Percentiles rank a stretch among this genome's conserved stretches.
Conservation (phyloP, 2,888 invertebrate species). For the Leptopilina drosophilae region DNA sequence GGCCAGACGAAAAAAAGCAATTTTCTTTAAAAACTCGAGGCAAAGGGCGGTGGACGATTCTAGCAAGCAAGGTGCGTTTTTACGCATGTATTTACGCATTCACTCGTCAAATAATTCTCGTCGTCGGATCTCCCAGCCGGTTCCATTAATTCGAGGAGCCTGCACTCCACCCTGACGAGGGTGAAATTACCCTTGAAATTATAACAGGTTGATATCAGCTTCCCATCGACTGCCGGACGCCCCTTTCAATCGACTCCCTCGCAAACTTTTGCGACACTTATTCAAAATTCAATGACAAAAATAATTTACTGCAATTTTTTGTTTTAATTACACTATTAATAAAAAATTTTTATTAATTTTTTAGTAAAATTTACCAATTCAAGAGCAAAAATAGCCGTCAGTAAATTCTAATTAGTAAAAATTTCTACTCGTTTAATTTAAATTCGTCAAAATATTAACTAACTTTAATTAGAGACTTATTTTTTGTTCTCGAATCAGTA, state of each 20-base stretch:
- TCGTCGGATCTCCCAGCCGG: slow-evolving; percentile 38
- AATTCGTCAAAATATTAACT: too few species aligned
- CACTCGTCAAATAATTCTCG: slow-evolving; percentile 36
- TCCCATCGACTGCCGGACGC: slow-evolving; percentile 45
- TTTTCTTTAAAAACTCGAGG: slow-evolving; percentile 7
- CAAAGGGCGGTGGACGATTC: too few species aligned
- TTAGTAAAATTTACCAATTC: too few species aligned
- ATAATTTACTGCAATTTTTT: neutral
- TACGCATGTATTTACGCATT: slow-evolving; percentile 37
- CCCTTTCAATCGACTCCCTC: slow-evolving; percentile 54
- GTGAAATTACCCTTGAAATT: slow-evolving; percentile 69
- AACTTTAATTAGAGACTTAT: too few species aligned
- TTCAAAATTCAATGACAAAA: slow-evolving; percentile 40
- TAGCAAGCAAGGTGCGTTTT: slow-evolving; percentile 30
- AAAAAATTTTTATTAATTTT: too few species aligned
- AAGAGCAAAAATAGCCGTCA: too few species aligned
- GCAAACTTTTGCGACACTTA: slow-evolving; percentile 52
- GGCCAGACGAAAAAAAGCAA: slow-evolving; percentile 12
- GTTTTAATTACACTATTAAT: too few species aligned
- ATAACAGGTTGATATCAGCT: slow-evolving; percentile 65
- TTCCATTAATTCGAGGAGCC: slow-evolving; percentile 64
- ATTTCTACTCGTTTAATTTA: too few species aligned
- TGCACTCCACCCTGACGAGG: slow-evolving; percentile 56
- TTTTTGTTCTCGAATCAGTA: too few species aligned
- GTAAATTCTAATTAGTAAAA: too few species aligned